phyloP scores from a whole-genome alignment of 53 echinoderm and acorn worm species.

The Actinopyga echinites region DNA sequence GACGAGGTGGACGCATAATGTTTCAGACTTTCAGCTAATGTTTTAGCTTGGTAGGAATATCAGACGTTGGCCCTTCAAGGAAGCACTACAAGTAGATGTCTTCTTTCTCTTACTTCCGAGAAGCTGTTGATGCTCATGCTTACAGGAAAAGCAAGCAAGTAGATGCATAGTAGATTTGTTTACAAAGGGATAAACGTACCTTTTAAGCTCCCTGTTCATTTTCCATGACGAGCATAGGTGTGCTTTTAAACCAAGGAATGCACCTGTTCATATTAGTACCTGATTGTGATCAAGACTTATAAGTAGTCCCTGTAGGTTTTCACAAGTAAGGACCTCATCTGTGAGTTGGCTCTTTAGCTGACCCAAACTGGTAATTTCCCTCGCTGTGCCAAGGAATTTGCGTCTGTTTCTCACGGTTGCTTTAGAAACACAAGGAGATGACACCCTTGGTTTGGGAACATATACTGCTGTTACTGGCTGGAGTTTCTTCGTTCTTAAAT shows the following conservation, averaged over 20 bases:
- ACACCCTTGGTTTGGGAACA: background rate
- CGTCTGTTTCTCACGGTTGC: background rate
- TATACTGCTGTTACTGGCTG: background rate
- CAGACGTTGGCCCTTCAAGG: too few species aligned
- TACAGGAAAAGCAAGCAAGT: too few species aligned
- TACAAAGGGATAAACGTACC: too few species aligned
- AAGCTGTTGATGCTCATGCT: too few species aligned
- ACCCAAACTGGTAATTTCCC: too few species aligned
- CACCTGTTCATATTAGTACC: background rate
- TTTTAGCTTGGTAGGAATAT: too few species aligned
- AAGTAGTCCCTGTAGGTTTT: background rate
- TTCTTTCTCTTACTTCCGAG: too few species aligned
- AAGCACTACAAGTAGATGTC: too few species aligned
- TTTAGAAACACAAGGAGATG: background rate
- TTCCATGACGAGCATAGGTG: constrained; percentile 16
- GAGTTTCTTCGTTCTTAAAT: too few species aligned
- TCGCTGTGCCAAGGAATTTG: background rate
- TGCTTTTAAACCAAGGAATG: background rate
- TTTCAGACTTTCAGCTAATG: too few species aligned
- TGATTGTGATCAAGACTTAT: background rate
- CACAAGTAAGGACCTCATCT: background rate
- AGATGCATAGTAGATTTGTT: too few species aligned
- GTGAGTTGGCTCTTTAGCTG: background rate
- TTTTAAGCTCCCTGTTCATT: background rate
- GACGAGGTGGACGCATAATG: too few species aligned